Conservation (phyloP, 2,113 vertebrate species). For the Poeciliopsis retropinna region DNA sequence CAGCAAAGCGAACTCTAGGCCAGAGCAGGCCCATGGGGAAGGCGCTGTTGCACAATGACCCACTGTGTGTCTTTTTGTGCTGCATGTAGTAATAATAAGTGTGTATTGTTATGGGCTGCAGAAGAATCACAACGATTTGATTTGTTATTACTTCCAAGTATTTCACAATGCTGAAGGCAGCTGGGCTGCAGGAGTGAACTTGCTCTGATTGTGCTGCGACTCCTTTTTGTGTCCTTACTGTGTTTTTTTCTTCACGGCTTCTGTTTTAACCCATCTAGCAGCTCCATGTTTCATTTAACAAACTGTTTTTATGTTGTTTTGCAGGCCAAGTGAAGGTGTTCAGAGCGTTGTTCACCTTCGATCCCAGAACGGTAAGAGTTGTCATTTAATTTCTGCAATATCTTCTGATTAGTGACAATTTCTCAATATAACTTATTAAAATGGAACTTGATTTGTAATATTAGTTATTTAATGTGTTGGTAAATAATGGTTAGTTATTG, state of each 20-base stretch:
- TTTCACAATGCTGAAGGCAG: constrained; percentile 5
- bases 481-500: too few relatives aligned
- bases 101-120: background rate
- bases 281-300: background rate
- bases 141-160: background rate
- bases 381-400: too few relatives aligned
- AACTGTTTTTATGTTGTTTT: constrained; percentile 23
- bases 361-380: constrained; percentile 92
- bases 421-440: too few relatives aligned
- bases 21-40: background rate
- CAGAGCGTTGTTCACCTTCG: constrained; percentile 94
- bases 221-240: background rate
- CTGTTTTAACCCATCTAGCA: background rate
- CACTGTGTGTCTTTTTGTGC: constrained; percentile 1
- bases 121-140: background rate
- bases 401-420: too few relatives aligned
- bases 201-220: background rate
- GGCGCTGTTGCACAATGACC: background rate
- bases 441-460: too few relatives aligned
- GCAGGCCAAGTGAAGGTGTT: constrained; percentile 97
- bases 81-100: background rate
- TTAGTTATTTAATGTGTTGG: too few relatives aligned
- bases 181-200: background rate
- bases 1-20: background rate
- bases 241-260: background rate